Evolutionary conservation across 2,113 vertebrate genomes (phyloP).

Genomic region (Scomber japonicus): DNA sequence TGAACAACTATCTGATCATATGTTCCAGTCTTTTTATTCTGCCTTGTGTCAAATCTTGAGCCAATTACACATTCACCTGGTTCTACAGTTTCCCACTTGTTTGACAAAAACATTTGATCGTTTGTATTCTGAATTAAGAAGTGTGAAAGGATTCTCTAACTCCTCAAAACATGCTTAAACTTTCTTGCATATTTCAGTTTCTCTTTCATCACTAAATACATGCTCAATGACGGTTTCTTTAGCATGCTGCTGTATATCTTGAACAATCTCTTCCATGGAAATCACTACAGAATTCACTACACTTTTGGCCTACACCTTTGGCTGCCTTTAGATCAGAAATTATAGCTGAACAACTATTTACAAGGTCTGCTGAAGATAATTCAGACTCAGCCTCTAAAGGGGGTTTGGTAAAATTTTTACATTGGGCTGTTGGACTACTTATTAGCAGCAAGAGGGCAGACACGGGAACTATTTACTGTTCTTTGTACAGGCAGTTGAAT

Average conservation of each 20-base stretch:
- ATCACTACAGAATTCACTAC: slow-evolving; percentile 5
- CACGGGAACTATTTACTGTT: too few species aligned
- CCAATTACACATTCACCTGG: too few species aligned
- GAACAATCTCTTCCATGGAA: slow-evolving; percentile 23
- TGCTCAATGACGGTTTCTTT: slow-evolving; percentile 13
- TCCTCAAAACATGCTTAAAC: slow-evolving; percentile 26
- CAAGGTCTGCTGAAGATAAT: background rate
- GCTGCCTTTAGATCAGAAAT: slow-evolving; percentile 26
- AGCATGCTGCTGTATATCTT: slow-evolving; percentile 12
- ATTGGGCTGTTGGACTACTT: too few species aligned
- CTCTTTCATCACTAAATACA: slow-evolving; percentile 16
- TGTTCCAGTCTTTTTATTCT: background rate
- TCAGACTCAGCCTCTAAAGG: background rate
- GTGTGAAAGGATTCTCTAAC: slow-evolving; percentile 2
- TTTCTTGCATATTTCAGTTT: slow-evolving; percentile 23
- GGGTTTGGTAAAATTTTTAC: too few species aligned
- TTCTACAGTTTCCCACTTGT: too few species aligned
- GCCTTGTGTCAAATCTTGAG: too few species aligned
- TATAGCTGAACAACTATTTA: slow-evolving; percentile 27
- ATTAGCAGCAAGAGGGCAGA: background rate
- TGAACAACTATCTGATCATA: slow-evolving; percentile 9
- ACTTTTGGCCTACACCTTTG: slow-evolving; percentile 21
- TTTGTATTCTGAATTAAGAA: too few species aligned
- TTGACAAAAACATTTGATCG: too few species aligned
- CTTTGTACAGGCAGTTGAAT: background rate